Conservation (phyloP, 2,797 vertebrate genomes). For the Typhlichthys eigenmanni region DNA sequence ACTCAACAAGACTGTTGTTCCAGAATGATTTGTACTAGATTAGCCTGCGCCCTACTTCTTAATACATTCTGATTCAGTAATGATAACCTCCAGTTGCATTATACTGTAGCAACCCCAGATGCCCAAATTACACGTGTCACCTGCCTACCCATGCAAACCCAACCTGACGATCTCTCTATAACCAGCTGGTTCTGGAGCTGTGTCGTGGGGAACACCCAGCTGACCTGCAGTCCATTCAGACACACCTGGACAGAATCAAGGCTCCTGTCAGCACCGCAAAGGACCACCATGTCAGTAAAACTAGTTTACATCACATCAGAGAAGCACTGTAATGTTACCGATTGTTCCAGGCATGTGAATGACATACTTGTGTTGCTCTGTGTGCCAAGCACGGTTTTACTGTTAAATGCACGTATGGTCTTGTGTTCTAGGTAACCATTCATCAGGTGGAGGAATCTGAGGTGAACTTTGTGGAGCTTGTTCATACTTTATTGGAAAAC, state of each 20-base stretch:
- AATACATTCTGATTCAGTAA: too few relatives aligned
- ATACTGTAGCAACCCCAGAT: too few relatives aligned
- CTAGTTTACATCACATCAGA: background rate
- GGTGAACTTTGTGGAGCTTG: constrained; percentile 75
- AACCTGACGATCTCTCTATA: background rate
- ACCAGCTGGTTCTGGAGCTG: constrained; percentile 73
- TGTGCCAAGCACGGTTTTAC: too few relatives aligned
- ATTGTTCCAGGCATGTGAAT: background rate
- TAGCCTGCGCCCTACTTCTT: too few relatives aligned
- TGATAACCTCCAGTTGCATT: too few relatives aligned
- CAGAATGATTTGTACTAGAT: too few relatives aligned
- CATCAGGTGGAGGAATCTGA: constrained; percentile 75
- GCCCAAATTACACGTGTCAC: too few relatives aligned
- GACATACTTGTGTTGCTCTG: too few relatives aligned
- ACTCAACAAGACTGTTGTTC: too few relatives aligned
- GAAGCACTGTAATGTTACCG: background rate
- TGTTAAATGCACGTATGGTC: background rate
- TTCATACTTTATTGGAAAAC: constrained; percentile 69
- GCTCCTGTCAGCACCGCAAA: constrained; percentile 67
- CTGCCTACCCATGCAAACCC: too few relatives aligned
- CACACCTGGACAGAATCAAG: constrained; percentile 74
- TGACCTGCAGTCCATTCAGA: constrained; percentile 68
- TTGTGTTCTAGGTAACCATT: constrained; percentile 56
- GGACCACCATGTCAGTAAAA: constrained; percentile 63
- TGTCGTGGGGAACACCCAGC: constrained; percentile 65